Evolutionary conservation across 2,888 invertebrate species (phyloP), one percentile per base, ranked within the genome.

Genomic region (Blomia tropicalis): DNA sequence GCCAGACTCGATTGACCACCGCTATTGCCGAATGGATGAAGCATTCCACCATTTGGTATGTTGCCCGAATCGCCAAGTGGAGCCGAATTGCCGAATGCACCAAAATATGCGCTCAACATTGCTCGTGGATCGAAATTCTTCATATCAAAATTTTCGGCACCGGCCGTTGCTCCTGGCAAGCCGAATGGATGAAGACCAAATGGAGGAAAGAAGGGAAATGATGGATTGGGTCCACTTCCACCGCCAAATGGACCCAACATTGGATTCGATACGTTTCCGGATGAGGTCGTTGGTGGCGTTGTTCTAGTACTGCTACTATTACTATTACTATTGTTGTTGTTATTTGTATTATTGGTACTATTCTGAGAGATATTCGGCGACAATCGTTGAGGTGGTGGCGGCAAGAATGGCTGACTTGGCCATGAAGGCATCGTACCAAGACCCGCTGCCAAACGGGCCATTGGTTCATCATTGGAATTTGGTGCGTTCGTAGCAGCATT

Each of bases 121-220:
- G 58, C 58, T 7, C 47, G 43, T 58, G 58, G 43, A 62, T 62
- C 62, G 2, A 62, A 58, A 19, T 43, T 43, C 29, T 62, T 62
- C 2, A 62, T 4, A 19, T 62, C 62, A 43, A 62, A 62, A 44
- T 62, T 43, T 22, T 43, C 58, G n/a, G n/a, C n/a, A 11, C 19
- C 22, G 17, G 29, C 27, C 25, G 53, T 4, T 14, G 51, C 22
- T 7, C 51, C 22, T 14, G 27, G 27, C 7, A 22, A 14, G 23
- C 62, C 63, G 17, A 63, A 58, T 7, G 63, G 63, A 51, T 44
- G 63, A 53, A 63, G 44, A n/a, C 63, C 63, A 17, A 63, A 36
- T 4, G 63, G 60, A 25, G 62, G 23, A 29, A 63, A 62, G 43
- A 63, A 43, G 19, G 63, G 60, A 23, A 60, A 58, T 30, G 62